Conservation (phyloP, 2,113 vertebrate genomes). For the pig (Sus scrofa) region DNA sequence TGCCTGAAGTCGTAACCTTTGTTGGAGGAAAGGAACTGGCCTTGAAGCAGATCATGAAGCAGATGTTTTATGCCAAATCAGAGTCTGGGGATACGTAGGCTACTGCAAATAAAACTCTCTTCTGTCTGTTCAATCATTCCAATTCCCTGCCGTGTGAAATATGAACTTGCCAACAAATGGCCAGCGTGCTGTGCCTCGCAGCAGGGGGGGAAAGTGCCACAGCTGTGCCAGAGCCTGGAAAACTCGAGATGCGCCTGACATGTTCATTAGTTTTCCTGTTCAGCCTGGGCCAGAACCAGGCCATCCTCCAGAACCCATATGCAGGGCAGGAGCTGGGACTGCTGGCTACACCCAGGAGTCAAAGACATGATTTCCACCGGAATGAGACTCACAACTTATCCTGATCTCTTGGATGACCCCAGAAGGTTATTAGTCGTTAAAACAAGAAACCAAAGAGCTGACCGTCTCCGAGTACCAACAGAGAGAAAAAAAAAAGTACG, state of each 20-base stretch:
- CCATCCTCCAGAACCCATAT: slow-evolving; percentile 38
- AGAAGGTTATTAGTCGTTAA: not conserved
- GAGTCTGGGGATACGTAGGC: slow-evolving; percentile 86
- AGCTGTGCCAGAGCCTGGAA: slow-evolving; percentile 83
- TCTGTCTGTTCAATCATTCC: slow-evolving; percentile 88
- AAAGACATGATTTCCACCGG: not conserved
- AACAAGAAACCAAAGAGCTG: not conserved
- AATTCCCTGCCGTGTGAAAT: slow-evolving; percentile 89
- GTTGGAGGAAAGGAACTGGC: slow-evolving; percentile 85
- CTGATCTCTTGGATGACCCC: not conserved
- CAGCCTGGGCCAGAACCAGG: slow-evolving; percentile 62
- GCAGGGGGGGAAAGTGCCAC: slow-evolving; percentile 83
- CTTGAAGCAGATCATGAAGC: slow-evolving; percentile 91
- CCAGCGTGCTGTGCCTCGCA: slow-evolving; percentile 80
- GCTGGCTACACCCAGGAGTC: not conserved
- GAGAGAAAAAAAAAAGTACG: not conserved
- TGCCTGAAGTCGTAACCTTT: slow-evolving; percentile 90
- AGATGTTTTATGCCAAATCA: slow-evolving; percentile 93
- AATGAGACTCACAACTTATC: not conserved
- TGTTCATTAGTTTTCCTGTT: slow-evolving; percentile 84
- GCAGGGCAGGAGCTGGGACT: not conserved
- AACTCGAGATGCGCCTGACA: slow-evolving; percentile 78
- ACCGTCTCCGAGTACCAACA: not conserved
- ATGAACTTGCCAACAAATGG: slow-evolving; percentile 89
- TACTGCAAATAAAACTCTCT: slow-evolving; percentile 89